Percentiles rank a stretch among this genome's conserved stretches.
Conservation (phyloP, 2,888 invertebrate genomes). For the Temnothorax rugatulus region DNA sequence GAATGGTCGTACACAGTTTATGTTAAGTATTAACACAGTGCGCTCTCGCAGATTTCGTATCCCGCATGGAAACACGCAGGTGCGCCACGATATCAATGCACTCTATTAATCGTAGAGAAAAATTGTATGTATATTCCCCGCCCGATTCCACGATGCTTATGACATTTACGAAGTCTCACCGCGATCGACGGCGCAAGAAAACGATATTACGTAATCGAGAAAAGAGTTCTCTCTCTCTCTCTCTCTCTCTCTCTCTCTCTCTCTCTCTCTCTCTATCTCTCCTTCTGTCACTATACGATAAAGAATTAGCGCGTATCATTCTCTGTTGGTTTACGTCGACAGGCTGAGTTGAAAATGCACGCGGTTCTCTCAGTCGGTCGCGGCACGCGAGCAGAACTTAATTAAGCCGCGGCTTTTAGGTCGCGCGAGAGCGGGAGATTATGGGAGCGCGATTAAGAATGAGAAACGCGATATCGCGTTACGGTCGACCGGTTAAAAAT, state of each 20-base stretch:
- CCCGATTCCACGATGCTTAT: constrained; percentile 29
- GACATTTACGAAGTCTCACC: constrained; percentile 40
- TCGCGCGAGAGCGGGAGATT: constrained; percentile 53
- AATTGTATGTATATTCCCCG: constrained; percentile 6
- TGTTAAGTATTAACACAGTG: constrained; percentile 16
- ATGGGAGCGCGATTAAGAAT: constrained; percentile 51
- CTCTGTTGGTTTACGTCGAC: constrained; percentile 50
- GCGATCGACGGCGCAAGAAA: constrained; percentile 31
- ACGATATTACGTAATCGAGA: constrained; percentile 37
- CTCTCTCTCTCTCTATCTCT: not conserved
- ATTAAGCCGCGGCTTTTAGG: constrained; percentile 52
- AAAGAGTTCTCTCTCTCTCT: constrained; percentile 7
- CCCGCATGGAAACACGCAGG: constrained; percentile 12
- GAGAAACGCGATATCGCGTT: constrained; percentile 57
- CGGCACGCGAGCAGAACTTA: constrained; percentile 56
- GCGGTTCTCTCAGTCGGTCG: constrained; percentile 45
- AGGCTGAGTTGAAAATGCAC: constrained; percentile 37
- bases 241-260: not conserved
- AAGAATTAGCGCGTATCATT: constrained; percentile 51
- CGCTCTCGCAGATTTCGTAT: constrained; percentile 4
- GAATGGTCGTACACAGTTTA: not conserved
- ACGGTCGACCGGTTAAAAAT: constrained; percentile 60
- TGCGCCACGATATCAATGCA: constrained; percentile 28
- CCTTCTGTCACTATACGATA: constrained; percentile 3
- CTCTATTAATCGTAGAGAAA: constrained; percentile 31